Base-by-base conservation (phyloP, 2,888 invertebrate genomes). In the Netelia melanura region DNA sequence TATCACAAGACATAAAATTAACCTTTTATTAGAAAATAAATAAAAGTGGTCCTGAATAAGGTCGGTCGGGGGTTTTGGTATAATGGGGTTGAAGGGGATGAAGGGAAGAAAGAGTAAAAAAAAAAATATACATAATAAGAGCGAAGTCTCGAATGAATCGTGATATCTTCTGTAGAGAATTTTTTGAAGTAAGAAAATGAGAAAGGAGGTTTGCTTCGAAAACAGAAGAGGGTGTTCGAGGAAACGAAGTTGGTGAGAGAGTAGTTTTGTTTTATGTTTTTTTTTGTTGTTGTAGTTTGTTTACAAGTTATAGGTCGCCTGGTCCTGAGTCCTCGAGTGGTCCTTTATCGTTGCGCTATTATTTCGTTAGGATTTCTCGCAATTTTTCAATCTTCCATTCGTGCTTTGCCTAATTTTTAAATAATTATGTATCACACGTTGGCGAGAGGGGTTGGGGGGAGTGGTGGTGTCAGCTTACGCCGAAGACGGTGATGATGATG, bases 21-120 rank as follows among this genome's bases (percentile, higher is more conserved):
- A 90, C 88, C 89, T 90, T 93, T 93, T 93, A 93, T 93, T 92
- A 91, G 88, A 93, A 91, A 92, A 93, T 93, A 92, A 93, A 92
- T 92, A 92, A 91, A 92, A 92, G 87, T 82, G 87, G 87, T 84
- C 77, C 82, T 83, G 83, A 30, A 86, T 76, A 80, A 43, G 56
- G 64, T 6, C 17, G 17, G 23, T 75, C 23, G 25, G 1, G 1
- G 48, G 48, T n/a, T 25, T 65, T 54, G 38, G 43, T 17, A 17
- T 9, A 10, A 56, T 10, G 44, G 62, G 71, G 52, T 21, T n/a
- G 21, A 23, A 14, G 17, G 17, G 10, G 21, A 21, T 43, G 30
- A 23, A 38, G 21, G 56, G 54, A 21, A 44, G 64, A 14, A 74
- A 56, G 43, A 86, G 86, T 70, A 87, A 84, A 77, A 84, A 77